phyloP scores from a whole-genome alignment of 2,888 invertebrate genomes.

The Leistus spinibarbis region DNA sequence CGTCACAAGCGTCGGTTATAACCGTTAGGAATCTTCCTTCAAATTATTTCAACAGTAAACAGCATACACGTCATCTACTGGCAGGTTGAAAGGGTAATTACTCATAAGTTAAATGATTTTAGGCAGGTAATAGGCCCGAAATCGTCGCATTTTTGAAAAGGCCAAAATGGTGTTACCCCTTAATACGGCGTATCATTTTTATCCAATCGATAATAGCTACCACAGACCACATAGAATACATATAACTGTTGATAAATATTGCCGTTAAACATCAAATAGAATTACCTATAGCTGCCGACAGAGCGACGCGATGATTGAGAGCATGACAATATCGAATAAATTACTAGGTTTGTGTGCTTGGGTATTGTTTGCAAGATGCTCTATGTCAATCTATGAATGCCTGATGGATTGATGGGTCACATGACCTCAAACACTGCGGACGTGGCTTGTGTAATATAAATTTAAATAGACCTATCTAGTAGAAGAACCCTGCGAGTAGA shows the following conservation, averaged over 20 bases:
- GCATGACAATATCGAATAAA: neutral
- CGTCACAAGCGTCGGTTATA: too few species aligned
- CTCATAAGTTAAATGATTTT: too few species aligned
- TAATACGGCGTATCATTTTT: too few species aligned
- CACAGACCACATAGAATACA: neutral
- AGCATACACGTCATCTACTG: too few species aligned
- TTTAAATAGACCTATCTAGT: neutral
- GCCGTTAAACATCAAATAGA: neutral
- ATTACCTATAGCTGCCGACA: neutral
- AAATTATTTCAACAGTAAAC: too few species aligned
- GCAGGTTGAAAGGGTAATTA: too few species aligned
- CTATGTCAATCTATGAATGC: neutral
- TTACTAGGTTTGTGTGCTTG: neutral
- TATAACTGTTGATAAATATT: neutral
- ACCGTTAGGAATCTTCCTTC: too few species aligned
- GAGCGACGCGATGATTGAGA: neutral
- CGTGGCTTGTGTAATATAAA: neutral
- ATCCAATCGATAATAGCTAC: too few species aligned
- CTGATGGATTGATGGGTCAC: neutral
- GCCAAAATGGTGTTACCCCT: too few species aligned
- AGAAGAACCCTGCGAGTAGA: neutral
- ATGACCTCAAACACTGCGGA: neutral
- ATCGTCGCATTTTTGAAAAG: too few species aligned
- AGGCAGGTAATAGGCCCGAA: too few species aligned
- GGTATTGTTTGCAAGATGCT: neutral